These are phyloP conservation scores for Vireo griseus DNA, from an alignment of 2,797 vertebrate species.

Conservation along the genomic window DNA sequence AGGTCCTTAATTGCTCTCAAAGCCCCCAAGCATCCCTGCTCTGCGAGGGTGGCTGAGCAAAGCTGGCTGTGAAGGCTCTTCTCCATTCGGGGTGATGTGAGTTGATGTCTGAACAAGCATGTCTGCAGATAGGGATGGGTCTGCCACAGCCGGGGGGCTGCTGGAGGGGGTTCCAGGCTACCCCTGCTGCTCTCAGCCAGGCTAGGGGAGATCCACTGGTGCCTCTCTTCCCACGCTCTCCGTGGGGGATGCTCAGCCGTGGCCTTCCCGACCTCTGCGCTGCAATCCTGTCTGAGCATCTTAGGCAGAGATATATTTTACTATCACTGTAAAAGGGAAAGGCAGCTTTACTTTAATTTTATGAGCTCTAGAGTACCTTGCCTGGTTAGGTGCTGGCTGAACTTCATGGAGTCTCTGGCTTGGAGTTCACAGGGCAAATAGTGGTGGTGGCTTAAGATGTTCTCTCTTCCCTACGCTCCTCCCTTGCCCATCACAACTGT, in stretches of 20 bases:
- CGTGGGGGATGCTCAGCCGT: accelerated
- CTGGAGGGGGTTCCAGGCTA: not conserved
- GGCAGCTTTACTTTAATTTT: not conserved
- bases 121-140: not conserved
- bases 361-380: not conserved
- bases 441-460: accelerated
- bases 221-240: not conserved
- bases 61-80: accelerated
- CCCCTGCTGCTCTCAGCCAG: not conserved
- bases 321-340: not conserved
- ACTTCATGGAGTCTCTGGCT: not conserved
- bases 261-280: not conserved
- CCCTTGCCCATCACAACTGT: not conserved
- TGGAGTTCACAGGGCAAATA: not conserved
- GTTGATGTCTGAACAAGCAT: not conserved
- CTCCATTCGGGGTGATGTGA: not conserved
- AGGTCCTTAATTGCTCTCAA: not conserved
- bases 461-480: accelerated
- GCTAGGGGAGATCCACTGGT: not conserved
- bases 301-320: not conserved
- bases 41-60: not conserved
- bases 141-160: not conserved
- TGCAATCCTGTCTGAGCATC: not conserved
- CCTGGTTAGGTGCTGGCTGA: not conserved
- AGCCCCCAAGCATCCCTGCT: not conserved